These are phyloP conservation scores for Lydus trimaculatus DNA, from an alignment of 2,888 invertebrate species.

Conservation along the genomic window DNA sequence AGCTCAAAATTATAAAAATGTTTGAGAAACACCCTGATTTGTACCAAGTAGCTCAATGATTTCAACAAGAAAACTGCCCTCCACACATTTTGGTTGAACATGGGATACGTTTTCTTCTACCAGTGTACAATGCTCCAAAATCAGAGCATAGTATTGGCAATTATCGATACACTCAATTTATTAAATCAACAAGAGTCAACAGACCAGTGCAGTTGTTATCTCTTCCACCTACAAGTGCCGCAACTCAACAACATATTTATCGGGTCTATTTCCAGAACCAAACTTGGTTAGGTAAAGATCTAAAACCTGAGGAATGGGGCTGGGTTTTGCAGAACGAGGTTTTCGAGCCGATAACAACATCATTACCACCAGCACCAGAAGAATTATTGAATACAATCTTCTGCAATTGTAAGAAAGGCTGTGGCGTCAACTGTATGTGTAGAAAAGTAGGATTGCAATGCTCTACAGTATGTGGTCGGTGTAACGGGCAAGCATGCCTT, in stretches of 20 bases:
- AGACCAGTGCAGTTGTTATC: conserved; percentile 50
- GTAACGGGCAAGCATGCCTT: conserved; percentile 36
- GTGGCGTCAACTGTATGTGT: conserved; percentile 46
- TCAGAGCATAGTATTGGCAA: conserved; percentile 37
- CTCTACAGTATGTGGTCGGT: conserved; percentile 42
- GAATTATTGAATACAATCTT: conserved; percentile 41
- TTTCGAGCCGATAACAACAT: conserved; percentile 46
- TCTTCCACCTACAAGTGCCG: conserved; percentile 52
- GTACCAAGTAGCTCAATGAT: conserved; percentile 43
- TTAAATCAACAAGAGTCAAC: conserved; percentile 49
- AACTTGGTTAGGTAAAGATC: conserved; percentile 41
- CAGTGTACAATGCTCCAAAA: conserved; percentile 52
- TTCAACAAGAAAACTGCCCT: conserved; percentile 53
- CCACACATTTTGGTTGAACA: conserved; percentile 21
- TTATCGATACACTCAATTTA: conserved; percentile 40
- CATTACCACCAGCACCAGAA: conserved; percentile 47
- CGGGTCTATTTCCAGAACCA: conserved; percentile 42
- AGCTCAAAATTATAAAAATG: conserved; percentile 41
- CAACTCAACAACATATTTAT: conserved; percentile 48
- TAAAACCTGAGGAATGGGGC: conserved; percentile 39
- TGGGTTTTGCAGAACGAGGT: conserved; percentile 44
- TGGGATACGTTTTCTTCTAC: conserved; percentile 45
- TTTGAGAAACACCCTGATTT: conserved; percentile 47
- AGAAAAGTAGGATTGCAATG: conserved; percentile 46
- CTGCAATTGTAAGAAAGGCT: conserved; percentile 44